A percentile compares a stretch with the other conserved stretches of the same genome.
Conservation (phyloP, 2,113 vertebrate species). For the Gymnogyps californianus region DNA sequence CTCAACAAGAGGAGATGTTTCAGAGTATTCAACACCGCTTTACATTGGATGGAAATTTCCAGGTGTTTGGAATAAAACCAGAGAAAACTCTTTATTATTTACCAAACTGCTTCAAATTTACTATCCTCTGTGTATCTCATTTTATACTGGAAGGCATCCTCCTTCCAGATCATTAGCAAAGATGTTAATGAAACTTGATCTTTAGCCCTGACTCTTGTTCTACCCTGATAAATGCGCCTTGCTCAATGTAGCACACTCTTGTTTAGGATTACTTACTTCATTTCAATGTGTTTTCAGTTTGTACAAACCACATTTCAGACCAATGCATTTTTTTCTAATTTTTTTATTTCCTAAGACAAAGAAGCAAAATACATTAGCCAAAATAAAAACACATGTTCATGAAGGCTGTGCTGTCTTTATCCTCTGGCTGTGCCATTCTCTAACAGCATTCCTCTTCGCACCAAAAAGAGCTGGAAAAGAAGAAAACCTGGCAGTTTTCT, state of each 20-base stretch:
- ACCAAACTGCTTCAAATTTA: not conserved
- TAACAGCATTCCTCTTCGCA: not conserved
- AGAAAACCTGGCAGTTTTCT: not conserved
- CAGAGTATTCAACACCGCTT: not conserved
- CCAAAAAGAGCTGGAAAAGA: not conserved
- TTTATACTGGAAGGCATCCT: not conserved
- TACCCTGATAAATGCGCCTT: not conserved
- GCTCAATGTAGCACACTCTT: not conserved
- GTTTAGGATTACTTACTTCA: slow-evolving; percentile 3
- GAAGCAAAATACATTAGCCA: slow-evolving; percentile 33
- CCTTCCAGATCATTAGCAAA: not conserved
- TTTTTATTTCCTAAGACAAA: slow-evolving; percentile 57
- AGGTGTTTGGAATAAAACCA: not conserved
- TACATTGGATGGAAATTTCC: slow-evolving; percentile 3
- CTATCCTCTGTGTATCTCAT: not conserved
- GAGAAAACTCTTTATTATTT: not conserved
- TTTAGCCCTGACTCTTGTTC: not conserved
- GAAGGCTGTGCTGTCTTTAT: not conserved
- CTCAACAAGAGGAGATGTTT: not conserved
- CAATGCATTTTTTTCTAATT: not conserved
- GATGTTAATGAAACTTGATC: not conserved
- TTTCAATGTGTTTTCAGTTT: slow-evolving; percentile 42
- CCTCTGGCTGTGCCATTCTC: not conserved
- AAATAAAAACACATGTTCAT: slow-evolving; percentile 42
- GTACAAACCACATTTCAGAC: not conserved